Conservation (phyloP, 2,797 vertebrate genomes). For the Phoebastria nigripes region DNA sequence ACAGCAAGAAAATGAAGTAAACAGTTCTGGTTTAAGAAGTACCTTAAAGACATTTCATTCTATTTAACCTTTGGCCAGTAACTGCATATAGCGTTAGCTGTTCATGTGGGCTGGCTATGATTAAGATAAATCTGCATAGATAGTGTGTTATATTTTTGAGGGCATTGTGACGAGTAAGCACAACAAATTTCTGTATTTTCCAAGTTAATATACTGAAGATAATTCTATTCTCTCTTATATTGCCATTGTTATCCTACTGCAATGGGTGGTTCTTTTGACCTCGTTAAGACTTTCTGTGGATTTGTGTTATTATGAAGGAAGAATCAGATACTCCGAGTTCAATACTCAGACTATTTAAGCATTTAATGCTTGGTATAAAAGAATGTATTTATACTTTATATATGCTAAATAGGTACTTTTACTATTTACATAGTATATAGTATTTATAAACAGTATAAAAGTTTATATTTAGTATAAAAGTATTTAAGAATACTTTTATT, state of each 20-base stretch:
- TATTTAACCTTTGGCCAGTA: neutral
- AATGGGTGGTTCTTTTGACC: neutral
- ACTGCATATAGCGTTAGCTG: fast-evolving
- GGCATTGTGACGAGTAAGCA: neutral
- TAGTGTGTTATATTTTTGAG: too few relatives aligned
- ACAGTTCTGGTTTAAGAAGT: too few relatives aligned
- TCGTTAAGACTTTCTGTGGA: neutral
- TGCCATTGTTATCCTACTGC: neutral
- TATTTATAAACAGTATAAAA: neutral
- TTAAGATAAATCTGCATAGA: neutral
- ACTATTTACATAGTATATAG: neutral
- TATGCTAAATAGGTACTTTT: neutral
- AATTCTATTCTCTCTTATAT: neutral
- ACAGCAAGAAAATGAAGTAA: neutral
- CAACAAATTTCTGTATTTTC: neutral
- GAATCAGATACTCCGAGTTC: neutral
- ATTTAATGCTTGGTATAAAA: neutral
- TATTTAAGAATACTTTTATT: neutral
- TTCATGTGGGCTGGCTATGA: fast-evolving
- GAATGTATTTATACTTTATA: neutral
- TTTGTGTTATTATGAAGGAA: neutral
- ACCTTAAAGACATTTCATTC: neutral
- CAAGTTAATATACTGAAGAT: neutral
- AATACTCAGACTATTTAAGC: neutral
- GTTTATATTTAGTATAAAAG: neutral